These are phyloP conservation scores for Cydia splendana DNA, from an alignment of 1,140 invertebrate species.

Conservation along the genomic window DNA sequence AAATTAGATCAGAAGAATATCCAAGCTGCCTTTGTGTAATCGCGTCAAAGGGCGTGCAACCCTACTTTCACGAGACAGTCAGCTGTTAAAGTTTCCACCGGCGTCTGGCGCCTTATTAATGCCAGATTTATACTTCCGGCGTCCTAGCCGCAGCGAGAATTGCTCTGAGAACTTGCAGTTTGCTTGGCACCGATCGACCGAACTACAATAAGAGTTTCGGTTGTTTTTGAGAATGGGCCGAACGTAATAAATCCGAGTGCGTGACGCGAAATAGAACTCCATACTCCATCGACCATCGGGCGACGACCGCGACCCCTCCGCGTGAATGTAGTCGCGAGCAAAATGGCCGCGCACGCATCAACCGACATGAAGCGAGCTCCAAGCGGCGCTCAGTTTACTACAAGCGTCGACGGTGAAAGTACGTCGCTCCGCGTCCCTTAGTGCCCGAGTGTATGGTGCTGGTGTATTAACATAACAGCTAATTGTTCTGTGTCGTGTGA, in stretches of 20 bases:
- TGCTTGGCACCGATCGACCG: background rate
- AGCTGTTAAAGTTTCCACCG: slow-evolving; percentile 20
- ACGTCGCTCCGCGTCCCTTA: slow-evolving; percentile 65
- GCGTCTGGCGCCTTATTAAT: slow-evolving; percentile 23
- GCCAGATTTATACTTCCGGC: slow-evolving; percentile 28
- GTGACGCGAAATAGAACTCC: slow-evolving; percentile 66
- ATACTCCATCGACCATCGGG: slow-evolving; percentile 71
- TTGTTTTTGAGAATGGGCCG: slow-evolving; percentile 30
- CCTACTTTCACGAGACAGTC: slow-evolving; percentile 30
- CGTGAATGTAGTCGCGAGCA: slow-evolving; percentile 64
- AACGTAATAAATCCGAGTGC: slow-evolving; percentile 66
- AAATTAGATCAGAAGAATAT: slow-evolving; percentile 18
- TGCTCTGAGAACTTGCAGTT: background rate
- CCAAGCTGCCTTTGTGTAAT: slow-evolving; percentile 12
- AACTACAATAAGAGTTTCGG: slow-evolving; percentile 24
- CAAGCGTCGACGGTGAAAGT: slow-evolving; percentile 59
- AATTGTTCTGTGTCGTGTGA: slow-evolving; percentile 74
- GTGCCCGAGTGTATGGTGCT: slow-evolving; percentile 71
- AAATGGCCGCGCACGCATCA: slow-evolving; percentile 53
- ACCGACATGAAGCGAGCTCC: slow-evolving; percentile 66
- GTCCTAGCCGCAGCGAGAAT: background rate
- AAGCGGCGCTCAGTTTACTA: slow-evolving; percentile 75
- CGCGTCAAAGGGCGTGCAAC: slow-evolving; percentile 13
- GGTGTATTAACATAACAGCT: slow-evolving; percentile 75
- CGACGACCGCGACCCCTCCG: slow-evolving; percentile 65